phyloP scores from a whole-genome alignment of 2,797 vertebrate genomes.

The Sphaeramia orbicularis region DNA sequence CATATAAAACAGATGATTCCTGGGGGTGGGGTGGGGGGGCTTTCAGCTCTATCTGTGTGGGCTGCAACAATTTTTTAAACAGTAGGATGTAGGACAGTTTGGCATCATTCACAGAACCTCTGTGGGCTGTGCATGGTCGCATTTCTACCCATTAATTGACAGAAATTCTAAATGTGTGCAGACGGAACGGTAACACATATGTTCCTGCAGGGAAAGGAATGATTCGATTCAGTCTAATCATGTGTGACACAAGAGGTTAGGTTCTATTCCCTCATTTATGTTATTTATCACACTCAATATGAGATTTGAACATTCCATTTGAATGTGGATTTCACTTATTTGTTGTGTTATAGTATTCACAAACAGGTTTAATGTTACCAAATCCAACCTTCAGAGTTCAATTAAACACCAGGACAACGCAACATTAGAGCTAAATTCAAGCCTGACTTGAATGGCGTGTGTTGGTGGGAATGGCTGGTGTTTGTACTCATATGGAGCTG shows the following conservation, averaged over 20 bases:
- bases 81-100: constrained; percentile 14
- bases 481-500: constrained; percentile 21
- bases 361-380: constrained; percentile 24
- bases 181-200: constrained; percentile 14
- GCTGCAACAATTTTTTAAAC: not conserved
- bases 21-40: constrained; percentile 2
- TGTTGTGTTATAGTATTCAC: constrained; percentile 8
- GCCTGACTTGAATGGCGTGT: constrained; percentile 62
- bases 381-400: constrained; percentile 48
- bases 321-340: constrained; percentile 13
- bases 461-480: constrained; percentile 22
- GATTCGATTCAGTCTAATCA: constrained; percentile 39
- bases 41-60: constrained; percentile 6
- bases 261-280: too few species aligned
- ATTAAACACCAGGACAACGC: constrained; percentile 53
- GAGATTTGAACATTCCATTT: too few species aligned
- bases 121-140: constrained; percentile 17
- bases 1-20: constrained; percentile 23
- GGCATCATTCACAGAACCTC: not conserved
- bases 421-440: constrained; percentile 43
- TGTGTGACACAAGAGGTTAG: constrained; percentile 31
- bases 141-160: constrained; percentile 52
- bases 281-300: too few species aligned
- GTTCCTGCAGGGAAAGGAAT: constrained; percentile 12
- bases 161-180: constrained; percentile 59